Evolutionary conservation across 37 sponge, comb jelly and placozoan genomes (phyloP).

Genomic region (Oopsacas minuta): DNA sequence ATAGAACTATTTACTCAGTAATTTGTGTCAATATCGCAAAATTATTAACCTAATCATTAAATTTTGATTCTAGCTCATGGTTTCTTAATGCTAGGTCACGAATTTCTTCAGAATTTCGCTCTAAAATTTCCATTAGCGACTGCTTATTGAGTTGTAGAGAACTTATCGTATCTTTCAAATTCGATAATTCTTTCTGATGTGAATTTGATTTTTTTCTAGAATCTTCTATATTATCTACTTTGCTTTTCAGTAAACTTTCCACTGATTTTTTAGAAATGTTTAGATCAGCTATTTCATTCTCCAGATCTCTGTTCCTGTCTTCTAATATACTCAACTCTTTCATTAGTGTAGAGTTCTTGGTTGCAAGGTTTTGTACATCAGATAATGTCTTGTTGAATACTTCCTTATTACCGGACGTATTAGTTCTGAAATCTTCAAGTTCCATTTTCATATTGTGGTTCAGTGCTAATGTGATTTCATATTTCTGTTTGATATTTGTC

Average conservation of each 20-base stretch:
- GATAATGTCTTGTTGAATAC: not conserved
- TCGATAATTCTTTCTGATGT: not conserved
- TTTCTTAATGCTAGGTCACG: not conserved
- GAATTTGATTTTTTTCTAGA: not conserved
- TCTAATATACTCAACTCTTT: not conserved
- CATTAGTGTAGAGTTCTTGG: not conserved
- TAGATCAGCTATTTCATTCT: not conserved
- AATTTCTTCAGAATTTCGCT: constrained; percentile 6
- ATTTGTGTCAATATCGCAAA: not conserved
- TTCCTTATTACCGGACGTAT: not conserved
- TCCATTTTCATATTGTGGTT: not conserved
- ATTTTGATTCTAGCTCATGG: not conserved
- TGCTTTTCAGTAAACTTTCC: not conserved
- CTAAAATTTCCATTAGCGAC: constrained; percentile 12
- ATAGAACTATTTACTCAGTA: not conserved
- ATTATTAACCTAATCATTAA: not conserved
- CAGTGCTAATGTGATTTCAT: not conserved
- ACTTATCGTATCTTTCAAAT: not conserved
- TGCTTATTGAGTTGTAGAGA: not conserved
- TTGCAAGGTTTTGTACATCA: not conserved
- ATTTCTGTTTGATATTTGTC: not conserved
- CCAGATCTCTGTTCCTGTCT: not conserved
- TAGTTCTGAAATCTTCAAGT: not conserved
- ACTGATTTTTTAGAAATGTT: constrained; percentile 3
- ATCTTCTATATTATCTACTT: not conserved